Evolutionary conservation across 2,797 vertebrate genomes (phyloP).

Genomic region (Sebastes dallii): DNA sequence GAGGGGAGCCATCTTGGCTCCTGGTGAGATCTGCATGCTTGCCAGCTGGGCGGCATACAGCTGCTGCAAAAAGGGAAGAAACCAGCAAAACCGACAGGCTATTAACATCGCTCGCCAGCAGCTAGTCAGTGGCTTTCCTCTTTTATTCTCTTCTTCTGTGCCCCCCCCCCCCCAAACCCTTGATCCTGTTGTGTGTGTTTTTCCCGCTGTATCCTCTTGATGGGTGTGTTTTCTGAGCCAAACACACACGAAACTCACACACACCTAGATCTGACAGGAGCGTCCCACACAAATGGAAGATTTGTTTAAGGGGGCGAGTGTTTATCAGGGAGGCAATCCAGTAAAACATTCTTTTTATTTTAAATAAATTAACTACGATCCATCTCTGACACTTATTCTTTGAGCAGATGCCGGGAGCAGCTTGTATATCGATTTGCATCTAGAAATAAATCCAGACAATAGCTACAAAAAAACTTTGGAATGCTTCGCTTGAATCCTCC

Average conservation of each 20-base stretch:
- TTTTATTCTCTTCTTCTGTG: slow-evolving; percentile 39
- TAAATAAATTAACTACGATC: slow-evolving; percentile 33
- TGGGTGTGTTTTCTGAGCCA: slow-evolving; percentile 25
- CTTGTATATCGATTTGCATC: slow-evolving; percentile 38
- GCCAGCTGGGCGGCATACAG: slow-evolving; percentile 95
- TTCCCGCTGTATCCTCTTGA: slow-evolving; percentile 5
- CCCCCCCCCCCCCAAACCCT: background rate
- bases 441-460: slow-evolving; percentile 38
- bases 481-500: background rate
- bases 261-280: slow-evolving; percentile 23
- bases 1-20: slow-evolving; percentile 92
- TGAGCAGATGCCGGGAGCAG: slow-evolving; percentile 57
- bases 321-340: slow-evolving; percentile 44
- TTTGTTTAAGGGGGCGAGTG: slow-evolving; percentile 33
- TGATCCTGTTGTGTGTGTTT: slow-evolving; percentile 10
- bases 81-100: slow-evolving; percentile 54
- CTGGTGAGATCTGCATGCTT: slow-evolving; percentile 96
- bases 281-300: slow-evolving; percentile 39
- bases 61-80: slow-evolving; percentile 85
- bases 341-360: slow-evolving; percentile 42
- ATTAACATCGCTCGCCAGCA: slow-evolving; percentile 62
- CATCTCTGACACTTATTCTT: slow-evolving; percentile 47
- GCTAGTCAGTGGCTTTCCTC: slow-evolving; percentile 58
- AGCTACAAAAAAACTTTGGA: slow-evolving; percentile 18
- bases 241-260: slow-evolving; percentile 28